A percentile compares a stretch with the other conserved stretches of the same genome.
Evolutionary conservation across 2,113 vertebrate genomes (phyloP).

Genomic region (Oreocharis arfaki): DNA sequence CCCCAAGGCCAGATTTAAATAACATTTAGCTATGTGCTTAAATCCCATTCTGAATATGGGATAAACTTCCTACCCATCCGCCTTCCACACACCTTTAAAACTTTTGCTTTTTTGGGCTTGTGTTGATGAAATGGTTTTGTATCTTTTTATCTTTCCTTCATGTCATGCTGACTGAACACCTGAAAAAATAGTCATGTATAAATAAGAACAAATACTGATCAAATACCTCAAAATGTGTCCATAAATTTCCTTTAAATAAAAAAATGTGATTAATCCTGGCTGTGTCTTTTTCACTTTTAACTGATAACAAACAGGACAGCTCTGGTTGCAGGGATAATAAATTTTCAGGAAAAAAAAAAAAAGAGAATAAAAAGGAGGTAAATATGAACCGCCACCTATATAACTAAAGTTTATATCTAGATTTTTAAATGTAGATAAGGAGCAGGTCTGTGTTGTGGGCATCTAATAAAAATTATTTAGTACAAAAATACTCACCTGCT

Average conservation of each 20-base stretch:
- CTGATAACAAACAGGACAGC: background rate
- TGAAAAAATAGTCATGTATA: background rate
- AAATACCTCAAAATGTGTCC: conserved; percentile 31
- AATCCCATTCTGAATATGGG: background rate
- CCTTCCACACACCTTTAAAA: background rate
- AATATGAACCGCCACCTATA: background rate
- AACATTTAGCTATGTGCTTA: background rate
- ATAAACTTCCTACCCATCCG: background rate
- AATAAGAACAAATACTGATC: background rate
- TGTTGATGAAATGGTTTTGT: background rate
- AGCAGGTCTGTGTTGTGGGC: background rate
- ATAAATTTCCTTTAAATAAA: conserved; percentile 45
- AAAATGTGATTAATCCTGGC: background rate
- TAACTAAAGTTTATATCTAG: background rate
- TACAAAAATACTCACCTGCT: background rate
- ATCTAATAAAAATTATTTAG: background rate
- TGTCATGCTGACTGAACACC: background rate
- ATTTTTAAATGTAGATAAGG: background rate
- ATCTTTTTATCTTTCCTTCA: background rate
- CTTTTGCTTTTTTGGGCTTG: background rate
- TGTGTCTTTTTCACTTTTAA: background rate
- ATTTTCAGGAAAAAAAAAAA: background rate
- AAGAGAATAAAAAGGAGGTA: background rate
- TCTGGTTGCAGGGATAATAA: background rate
- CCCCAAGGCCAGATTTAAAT: background rate